Evolutionary conservation across 2,888 invertebrate species (phyloP).

Genomic region (Zygogramma bicolorata): DNA sequence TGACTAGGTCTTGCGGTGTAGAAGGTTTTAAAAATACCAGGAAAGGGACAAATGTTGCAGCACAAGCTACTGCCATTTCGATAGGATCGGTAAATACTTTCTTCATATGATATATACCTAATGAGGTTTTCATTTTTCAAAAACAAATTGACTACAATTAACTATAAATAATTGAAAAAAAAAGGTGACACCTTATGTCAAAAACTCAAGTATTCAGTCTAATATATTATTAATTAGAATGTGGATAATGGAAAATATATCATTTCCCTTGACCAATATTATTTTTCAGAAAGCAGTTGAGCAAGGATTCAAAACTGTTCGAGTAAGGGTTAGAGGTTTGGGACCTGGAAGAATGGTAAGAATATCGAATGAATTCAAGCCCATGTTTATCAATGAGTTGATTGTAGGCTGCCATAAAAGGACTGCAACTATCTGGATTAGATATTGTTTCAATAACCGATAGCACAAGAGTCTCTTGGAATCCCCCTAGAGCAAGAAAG

Average conservation of each 20-base stretch:
- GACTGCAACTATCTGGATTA: slow-evolving; percentile 91
- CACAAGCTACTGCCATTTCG: slow-evolving; percentile 91
- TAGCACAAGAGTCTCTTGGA: slow-evolving; percentile 85
- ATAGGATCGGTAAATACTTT: slow-evolving; percentile 74
- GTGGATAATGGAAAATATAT: too few relatives aligned
- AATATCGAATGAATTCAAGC: slow-evolving; percentile 19
- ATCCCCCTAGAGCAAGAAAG: slow-evolving; percentile 86
- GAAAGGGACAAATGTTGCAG: slow-evolving; percentile 97
- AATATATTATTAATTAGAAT: too few relatives aligned
- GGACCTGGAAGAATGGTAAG: slow-evolving; percentile 91
- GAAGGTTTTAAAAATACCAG: slow-evolving; percentile 96
- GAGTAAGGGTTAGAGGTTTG: slow-evolving; percentile 84
- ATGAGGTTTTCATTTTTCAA: not conserved
- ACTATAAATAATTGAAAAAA: too few relatives aligned
- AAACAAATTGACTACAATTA: not conserved
- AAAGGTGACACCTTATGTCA: too few relatives aligned
- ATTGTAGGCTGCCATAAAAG: slow-evolving; percentile 89
- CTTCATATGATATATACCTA: not conserved
- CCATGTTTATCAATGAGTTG: slow-evolving; percentile 2
- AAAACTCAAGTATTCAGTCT: too few relatives aligned
- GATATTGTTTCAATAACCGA: slow-evolving; percentile 95
- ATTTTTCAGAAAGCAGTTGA: slow-evolving; percentile 77
- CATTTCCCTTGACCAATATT: slow-evolving; percentile 8
- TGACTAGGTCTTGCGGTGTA: slow-evolving; percentile 83
- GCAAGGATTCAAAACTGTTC: slow-evolving; percentile 79